Base-by-base conservation (phyloP, 2,888 invertebrate species). In the Periphyllus acericola region DNA sequence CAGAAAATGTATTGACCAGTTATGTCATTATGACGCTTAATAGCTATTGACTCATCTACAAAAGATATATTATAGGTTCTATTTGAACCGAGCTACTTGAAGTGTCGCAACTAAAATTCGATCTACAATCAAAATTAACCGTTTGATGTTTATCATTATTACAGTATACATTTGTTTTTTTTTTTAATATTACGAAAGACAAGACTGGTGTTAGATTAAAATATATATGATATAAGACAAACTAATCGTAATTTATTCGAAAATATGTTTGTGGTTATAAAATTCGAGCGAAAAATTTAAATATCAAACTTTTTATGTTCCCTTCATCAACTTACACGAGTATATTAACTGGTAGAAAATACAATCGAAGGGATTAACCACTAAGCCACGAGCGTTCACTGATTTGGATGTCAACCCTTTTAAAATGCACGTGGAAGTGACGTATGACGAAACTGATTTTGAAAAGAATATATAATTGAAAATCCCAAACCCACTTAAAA, bases 351-450 rank as follows among this genome's bases (percentile, higher is more conserved):
- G 66, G 29, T 40, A 82, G 32, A 72, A 55, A n/a, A 72, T n/a
- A 36, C 34, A 60, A 29, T 60, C 21, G 74, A 60, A 75, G 60
- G 21, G 75, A 75, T 84, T 84, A 84, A 40, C 66, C 40, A 66
- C 83, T 29, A 8, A 60, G 3, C 25, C 60, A 40, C 40, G 17
- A 34, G 19, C 25, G 40, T 66, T 40, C 40, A 17, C 66, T 40
- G 83, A 83, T 83, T 83, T 60, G 21, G 36, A 75, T 60, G 75
- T 84, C 76, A 76, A 84, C 84, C 84, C 76, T 76, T 76, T 84
- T 76, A 76, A 46, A 76, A 76, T 32, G 19, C 66, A 66, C 29
- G 25, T 84, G 84, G 76, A 76, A 84, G n/a, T 84, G 84, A 84
- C 84, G 25, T 74, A 60, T 40, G 75, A 66, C 29, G 29, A 76